Evolutionary conservation across 2,797 vertebrate genomes (phyloP), one percentile per base, ranked within the genome.

Genomic region (Anguilla marmorata): DNA sequence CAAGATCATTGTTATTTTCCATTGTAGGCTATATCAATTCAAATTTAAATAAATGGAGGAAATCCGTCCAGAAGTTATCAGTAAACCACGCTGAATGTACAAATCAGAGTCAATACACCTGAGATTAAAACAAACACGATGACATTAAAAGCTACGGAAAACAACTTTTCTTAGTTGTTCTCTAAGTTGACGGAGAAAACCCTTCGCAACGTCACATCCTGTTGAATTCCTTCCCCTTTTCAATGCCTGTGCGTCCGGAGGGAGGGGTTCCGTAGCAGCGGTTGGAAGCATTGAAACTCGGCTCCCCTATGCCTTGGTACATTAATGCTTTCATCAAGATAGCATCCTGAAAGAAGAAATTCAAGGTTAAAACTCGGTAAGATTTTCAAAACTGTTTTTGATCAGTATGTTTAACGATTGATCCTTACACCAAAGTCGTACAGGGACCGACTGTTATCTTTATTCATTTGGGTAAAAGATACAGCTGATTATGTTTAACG

Each of bases 311-410:
- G 93, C 63, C 45, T 91, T 63, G 82, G 89, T 86, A 84, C 91
- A 21, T 93, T 92, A 90, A 94, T 93, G 93, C 93, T 80, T 89
- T 84, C 91, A 58, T 84, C 90, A 86, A 96, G 95, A 95, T 95
- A 95, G 88, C 94, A 92, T 85, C 91, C 79, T 56, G 87, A 90
- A 72, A 90, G 90, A 88, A 92, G 84, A 92, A 90, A 52, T 88
- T 16, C 76, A 79, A 69, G 89, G 87, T 87, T 89, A 88, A 91
- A 84, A 91, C 89, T 88, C 27, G 94, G 96, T 96, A 93, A 94
- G 94, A 0, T 52, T 76, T 56, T n/a, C 1, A 0, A 52, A 0
- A 30, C 8, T 3, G 88, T 0, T 58, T 9, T 76, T 60, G 45
- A 21, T 27, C 3, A 19, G n/a, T 48, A 12, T 19, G 52, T 60